phyloP scores from a whole-genome alignment of 2,797 vertebrate species.

The Takifugu ocellatus region DNA sequence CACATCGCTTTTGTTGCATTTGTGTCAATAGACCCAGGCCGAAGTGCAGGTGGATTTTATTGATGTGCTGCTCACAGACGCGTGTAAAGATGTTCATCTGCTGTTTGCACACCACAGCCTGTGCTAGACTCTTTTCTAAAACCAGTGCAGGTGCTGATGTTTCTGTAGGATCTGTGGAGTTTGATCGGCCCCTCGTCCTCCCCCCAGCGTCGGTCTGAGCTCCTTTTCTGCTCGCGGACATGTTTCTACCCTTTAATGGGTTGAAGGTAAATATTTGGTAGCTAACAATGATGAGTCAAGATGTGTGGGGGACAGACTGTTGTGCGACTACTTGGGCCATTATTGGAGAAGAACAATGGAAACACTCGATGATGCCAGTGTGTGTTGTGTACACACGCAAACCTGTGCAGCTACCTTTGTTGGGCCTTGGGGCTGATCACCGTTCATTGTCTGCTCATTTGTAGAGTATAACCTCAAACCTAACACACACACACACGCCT shows the following conservation, averaged over 20 bases:
- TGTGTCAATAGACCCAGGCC: conserved; percentile 66
- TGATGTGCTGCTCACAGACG: conserved; percentile 49
- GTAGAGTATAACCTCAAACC: not conserved
- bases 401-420: conserved; percentile 30
- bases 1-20: conserved; percentile 61
- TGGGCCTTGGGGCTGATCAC: no score
- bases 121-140: conserved; percentile 27
- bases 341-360: conserved; percentile 20
- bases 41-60: conserved; percentile 74
- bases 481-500: not conserved
- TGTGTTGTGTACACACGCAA: conserved; percentile 18
- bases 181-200: conserved; percentile 8
- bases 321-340: conserved; percentile 13
- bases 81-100: conserved; percentile 51
- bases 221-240: conserved; percentile 48
- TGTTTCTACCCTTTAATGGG: conserved; percentile 26
- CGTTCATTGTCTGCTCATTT: no score
- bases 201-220: conserved; percentile 53
- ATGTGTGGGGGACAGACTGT: not conserved
- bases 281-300: conserved; percentile 8
- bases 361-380: conserved; percentile 22
- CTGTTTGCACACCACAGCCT: conserved; percentile 57
- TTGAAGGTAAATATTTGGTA: conserved; percentile 30
- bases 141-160: conserved; percentile 37
- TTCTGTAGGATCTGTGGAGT: conserved; percentile 9